A percentile compares a stretch with the other conserved stretches of the same genome.
Evolutionary conservation across 2,888 invertebrate genomes (phyloP).

Genomic region (Spicauda simplicius): DNA sequence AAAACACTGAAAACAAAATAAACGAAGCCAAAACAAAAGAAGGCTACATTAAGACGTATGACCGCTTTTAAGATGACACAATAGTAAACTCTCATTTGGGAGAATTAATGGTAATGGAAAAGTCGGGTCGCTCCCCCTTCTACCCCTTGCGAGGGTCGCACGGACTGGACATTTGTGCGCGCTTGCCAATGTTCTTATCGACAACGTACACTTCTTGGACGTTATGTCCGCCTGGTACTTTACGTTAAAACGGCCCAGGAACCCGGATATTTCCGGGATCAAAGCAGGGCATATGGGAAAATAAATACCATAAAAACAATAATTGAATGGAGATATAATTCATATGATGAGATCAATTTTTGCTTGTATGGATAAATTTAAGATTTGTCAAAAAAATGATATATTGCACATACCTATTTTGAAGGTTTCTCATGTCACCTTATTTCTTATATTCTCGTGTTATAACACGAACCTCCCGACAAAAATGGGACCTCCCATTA

Average conservation of each 20-base stretch:
- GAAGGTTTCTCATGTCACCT: too few species aligned
- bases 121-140: slow-evolving; percentile 54
- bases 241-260: slow-evolving; percentile 4
- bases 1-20: slow-evolving; percentile 29
- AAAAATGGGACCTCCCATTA: too few species aligned
- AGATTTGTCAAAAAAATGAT: too few species aligned
- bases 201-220: slow-evolving; percentile 24
- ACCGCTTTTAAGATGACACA: slow-evolving; percentile 57
- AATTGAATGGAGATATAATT: too few species aligned
- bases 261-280: neutral
- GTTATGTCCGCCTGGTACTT: slow-evolving; percentile 25
- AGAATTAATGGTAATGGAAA: slow-evolving; percentile 69
- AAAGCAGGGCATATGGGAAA: too few species aligned
- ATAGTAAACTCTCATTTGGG: slow-evolving; percentile 58
- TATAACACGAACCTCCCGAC: too few species aligned
- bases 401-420: too few species aligned
- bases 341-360: too few species aligned
- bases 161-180: slow-evolving; percentile 29
- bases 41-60: slow-evolving; percentile 57
- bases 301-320: too few species aligned
- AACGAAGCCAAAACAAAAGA: slow-evolving; percentile 48
- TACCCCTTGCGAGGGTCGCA: slow-evolving; percentile 30
- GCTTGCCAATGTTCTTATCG: slow-evolving; percentile 35
- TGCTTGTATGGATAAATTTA: too few species aligned
- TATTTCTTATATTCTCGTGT: too few species aligned